These are phyloP conservation scores for Rhea pennata DNA, from an alignment of 2,113 vertebrate species.

Conservation along the genomic window DNA sequence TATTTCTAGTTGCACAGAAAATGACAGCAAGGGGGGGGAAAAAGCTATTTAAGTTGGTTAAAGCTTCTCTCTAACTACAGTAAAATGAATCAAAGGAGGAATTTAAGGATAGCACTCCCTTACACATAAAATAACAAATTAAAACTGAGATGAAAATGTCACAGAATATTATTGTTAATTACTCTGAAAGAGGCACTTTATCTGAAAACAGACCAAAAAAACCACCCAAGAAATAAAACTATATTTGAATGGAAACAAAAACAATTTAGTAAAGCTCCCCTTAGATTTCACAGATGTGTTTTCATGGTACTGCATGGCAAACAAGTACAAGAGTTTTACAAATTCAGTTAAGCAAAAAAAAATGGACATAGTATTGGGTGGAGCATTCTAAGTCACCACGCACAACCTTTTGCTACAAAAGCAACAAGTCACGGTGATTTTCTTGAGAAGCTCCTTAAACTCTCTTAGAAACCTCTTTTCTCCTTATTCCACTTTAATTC, in stretches of 20 bases:
- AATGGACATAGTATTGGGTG: background rate
- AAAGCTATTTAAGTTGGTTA: background rate
- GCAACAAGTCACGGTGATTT: background rate
- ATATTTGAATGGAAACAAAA: background rate
- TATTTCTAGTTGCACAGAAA: background rate
- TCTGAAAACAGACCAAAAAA: background rate
- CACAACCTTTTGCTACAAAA: background rate
- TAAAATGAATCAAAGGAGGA: background rate
- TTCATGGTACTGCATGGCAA: background rate
- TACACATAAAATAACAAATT: background rate
- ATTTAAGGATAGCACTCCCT: background rate
- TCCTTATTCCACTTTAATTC: background rate
- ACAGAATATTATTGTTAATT: background rate
- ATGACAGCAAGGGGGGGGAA: background rate
- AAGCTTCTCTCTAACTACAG: background rate
- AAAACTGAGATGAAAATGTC: background rate
- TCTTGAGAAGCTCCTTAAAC: background rate
- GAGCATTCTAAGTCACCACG: rapidly evolving
- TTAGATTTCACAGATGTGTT: background rate
- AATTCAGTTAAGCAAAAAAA: background rate
- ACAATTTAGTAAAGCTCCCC: background rate
- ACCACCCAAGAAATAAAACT: background rate
- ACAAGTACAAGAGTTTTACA: background rate
- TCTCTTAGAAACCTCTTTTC: rapidly evolving
- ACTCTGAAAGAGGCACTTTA: background rate